These are phyloP conservation scores for Melinopterus prodromus DNA, from an alignment of 2,888 invertebrate species.

Conservation along the genomic window DNA sequence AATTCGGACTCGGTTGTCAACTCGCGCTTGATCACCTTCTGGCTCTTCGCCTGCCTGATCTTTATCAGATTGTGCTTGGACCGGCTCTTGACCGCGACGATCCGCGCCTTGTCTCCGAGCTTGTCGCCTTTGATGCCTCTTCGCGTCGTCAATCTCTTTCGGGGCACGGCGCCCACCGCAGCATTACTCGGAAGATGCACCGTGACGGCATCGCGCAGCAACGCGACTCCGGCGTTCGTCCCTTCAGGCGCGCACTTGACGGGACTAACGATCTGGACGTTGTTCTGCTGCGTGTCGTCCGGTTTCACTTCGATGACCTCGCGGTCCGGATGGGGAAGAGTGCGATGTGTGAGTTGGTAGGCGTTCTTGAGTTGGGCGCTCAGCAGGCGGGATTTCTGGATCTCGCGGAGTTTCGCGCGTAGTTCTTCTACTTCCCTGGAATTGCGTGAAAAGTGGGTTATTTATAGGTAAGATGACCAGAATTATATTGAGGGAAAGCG, in stretches of 20 bases:
- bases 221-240: slow-evolving; percentile 13
- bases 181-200: not conserved
- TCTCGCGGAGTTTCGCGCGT: slow-evolving; percentile 51
- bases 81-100: slow-evolving; percentile 44
- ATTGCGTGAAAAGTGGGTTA: not conserved
- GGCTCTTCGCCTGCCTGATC: slow-evolving; percentile 39
- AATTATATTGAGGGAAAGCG: too few species aligned
- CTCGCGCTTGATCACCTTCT: not conserved
- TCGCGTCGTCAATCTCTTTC: not conserved
- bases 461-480: too few species aligned
- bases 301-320: slow-evolving; percentile 34
- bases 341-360: not conserved
- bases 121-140: slow-evolving; percentile 13
- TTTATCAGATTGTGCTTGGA: slow-evolving; percentile 41
- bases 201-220: slow-evolving; percentile 21
- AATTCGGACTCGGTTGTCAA: not conserved
- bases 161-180: slow-evolving; percentile 28
- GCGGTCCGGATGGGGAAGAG: not conserved
- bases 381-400: slow-evolving; percentile 46
- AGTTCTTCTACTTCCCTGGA: slow-evolving; percentile 53
- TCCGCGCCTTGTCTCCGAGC: slow-evolving; percentile 5
- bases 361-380: slow-evolving; percentile 9
- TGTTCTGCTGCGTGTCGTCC: slow-evolving; percentile 36
- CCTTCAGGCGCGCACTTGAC: slow-evolving; percentile 22
- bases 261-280: slow-evolving; percentile 38